Conservation (phyloP, 2,113 vertebrate genomes). For the Podiceps cristatus region DNA sequence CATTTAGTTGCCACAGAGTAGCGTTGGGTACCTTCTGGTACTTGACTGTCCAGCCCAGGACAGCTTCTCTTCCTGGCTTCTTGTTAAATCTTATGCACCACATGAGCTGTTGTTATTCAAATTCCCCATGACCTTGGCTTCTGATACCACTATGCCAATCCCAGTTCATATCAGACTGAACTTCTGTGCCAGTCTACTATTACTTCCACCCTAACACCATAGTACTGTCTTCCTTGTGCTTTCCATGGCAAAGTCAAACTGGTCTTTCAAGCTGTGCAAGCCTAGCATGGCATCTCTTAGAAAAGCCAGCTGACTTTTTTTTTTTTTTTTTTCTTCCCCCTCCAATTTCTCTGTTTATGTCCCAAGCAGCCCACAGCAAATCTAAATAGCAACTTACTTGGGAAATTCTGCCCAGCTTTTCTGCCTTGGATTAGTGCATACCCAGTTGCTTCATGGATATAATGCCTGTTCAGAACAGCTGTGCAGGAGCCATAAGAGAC, state of each 20-base stretch:
- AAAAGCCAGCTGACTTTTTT: background rate
- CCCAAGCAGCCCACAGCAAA: background rate
- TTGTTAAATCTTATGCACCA: background rate
- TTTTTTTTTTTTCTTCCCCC: no score
- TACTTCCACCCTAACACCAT: background rate
- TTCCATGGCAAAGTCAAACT: background rate
- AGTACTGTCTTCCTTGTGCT: background rate
- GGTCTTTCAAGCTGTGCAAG: background rate
- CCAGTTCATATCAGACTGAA: background rate
- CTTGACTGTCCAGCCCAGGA: background rate
- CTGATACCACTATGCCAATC: accelerated
- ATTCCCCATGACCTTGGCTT: background rate
- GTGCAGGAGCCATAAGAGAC: background rate
- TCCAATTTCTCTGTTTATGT: background rate
- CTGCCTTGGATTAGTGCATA: background rate
- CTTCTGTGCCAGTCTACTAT: background rate
- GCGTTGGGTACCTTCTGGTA: background rate
- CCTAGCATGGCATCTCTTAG: background rate
- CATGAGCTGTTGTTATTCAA: background rate
- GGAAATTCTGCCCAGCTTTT: background rate
- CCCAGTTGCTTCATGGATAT: background rate
- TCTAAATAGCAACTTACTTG: background rate
- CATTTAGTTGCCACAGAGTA: background rate
- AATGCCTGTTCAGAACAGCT: background rate
- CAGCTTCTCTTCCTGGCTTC: background rate